Conservation (phyloP, 1,140 invertebrate genomes). For the Mylabris phalerata region DNA sequence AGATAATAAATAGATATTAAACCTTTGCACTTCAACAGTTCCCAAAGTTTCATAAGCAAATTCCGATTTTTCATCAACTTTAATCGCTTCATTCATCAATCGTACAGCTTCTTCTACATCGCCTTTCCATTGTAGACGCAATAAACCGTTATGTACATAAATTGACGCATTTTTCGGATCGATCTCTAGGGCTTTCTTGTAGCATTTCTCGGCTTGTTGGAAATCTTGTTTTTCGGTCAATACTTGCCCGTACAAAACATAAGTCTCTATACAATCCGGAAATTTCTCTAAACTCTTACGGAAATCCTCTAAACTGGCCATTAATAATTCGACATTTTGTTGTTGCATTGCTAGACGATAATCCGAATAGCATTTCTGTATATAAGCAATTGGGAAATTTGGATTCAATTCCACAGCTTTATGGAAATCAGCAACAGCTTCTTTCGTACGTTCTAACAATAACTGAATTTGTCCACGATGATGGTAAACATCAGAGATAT, state of each 20-base stretch:
- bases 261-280: conserved; percentile 77
- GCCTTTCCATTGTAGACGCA: conserved; percentile 74
- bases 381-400: conserved; percentile 72
- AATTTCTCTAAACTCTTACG: conserved; percentile 69
- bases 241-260: conserved; percentile 75
- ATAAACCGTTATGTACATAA: conserved; percentile 79
- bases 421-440: conserved; percentile 75
- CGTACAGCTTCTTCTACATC: conserved; percentile 72
- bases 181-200: conserved; percentile 70
- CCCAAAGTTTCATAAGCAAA: conserved; percentile 92
- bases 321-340: conserved; percentile 51
- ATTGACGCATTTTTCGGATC: conserved; percentile 82
- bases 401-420: conserved; percentile 76
- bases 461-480: conserved; percentile 71
- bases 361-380: conserved; percentile 82
- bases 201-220: conserved; percentile 72
- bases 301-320: conserved; percentile 62
- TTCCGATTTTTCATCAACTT: conserved; percentile 85
- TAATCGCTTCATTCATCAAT: conserved; percentile 74
- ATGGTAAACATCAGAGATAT: conserved; percentile 57
- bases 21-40: conserved; percentile 62
- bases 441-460: conserved; percentile 69
- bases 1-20: not conserved
- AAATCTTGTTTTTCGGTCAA: conserved; percentile 71
- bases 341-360: conserved; percentile 58